phyloP scores from a whole-genome alignment of 1,140 invertebrate species.

The Rhagoletis zephyria region DNA sequence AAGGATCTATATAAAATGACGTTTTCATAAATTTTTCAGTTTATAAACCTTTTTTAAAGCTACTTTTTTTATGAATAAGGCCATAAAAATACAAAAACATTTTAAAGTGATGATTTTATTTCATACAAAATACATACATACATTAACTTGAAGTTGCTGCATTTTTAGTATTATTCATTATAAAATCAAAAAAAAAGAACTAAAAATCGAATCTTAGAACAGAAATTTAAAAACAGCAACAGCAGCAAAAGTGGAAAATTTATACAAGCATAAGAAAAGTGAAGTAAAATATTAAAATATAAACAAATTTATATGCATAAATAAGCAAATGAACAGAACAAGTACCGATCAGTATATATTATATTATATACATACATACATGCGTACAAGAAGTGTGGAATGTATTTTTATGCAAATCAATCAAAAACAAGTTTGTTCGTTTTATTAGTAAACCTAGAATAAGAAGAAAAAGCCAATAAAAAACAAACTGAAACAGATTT shows the following conservation, averaged over 20 bases:
- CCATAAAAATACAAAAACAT: too few relatives aligned
- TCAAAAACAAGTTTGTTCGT: slow-evolving; percentile 30
- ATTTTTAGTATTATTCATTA: slow-evolving; percentile 7
- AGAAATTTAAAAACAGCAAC: neutral
- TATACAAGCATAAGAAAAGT: neutral
- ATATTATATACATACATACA: slow-evolving; percentile 36
- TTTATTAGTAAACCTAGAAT: slow-evolving; percentile 52
- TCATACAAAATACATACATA: too few relatives aligned
- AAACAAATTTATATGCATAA: slow-evolving; percentile 47
- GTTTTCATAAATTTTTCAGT: too few relatives aligned
- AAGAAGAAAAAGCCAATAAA: slow-evolving; percentile 21
- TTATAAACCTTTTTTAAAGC: too few relatives aligned
- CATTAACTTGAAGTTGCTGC: neutral
- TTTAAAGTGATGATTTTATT: too few relatives aligned
- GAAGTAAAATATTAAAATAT: neutral
- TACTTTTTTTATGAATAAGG: too few relatives aligned
- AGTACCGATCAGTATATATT: slow-evolving; percentile 46
- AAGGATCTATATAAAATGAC: too few relatives aligned
- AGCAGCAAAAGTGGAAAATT: slow-evolving; percentile 18
- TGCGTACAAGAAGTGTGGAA: slow-evolving; percentile 5
- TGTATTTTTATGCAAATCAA: slow-evolving; percentile 37
- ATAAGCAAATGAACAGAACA: slow-evolving; percentile 27
- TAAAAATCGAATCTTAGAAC: neutral
- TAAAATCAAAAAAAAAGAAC: neutral
- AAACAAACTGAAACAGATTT: slow-evolving; percentile 41